Conservation (phyloP, 2,797 vertebrate genomes). For the Tinamus major region DNA sequence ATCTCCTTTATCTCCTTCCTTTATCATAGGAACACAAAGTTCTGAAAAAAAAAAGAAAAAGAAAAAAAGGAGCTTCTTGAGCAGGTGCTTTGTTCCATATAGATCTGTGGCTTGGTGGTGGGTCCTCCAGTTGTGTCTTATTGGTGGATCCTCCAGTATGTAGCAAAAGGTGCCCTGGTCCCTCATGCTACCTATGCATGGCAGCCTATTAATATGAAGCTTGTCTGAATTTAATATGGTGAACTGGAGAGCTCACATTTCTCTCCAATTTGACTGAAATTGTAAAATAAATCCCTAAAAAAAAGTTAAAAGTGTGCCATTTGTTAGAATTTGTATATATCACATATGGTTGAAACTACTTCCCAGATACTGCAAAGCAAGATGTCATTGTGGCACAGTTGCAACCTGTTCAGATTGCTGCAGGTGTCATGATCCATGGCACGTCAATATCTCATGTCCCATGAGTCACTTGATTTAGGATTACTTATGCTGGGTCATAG, state of each 20-base stretch:
- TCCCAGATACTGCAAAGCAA: no score
- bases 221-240: background rate
- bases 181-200: background rate
- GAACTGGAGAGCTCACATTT: background rate
- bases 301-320: background rate
- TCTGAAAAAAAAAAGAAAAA: background rate
- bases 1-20: background rate
- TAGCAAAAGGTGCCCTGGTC: background rate
- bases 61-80: background rate
- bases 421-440: no score
- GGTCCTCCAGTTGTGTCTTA: background rate
- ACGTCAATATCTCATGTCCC: no score
- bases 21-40: background rate
- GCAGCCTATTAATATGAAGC: background rate
- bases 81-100: background rate
- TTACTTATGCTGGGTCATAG: background rate
- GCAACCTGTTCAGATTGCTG: background rate
- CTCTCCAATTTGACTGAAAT: background rate
- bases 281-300: background rate
- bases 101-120: background rate
- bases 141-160: background rate
- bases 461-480: background rate
- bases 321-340: background rate
- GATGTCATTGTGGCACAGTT: background rate
- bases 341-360: background rate